Conservation (phyloP, 1,140 invertebrate species). For the Trichonephila clavipes region DNA sequence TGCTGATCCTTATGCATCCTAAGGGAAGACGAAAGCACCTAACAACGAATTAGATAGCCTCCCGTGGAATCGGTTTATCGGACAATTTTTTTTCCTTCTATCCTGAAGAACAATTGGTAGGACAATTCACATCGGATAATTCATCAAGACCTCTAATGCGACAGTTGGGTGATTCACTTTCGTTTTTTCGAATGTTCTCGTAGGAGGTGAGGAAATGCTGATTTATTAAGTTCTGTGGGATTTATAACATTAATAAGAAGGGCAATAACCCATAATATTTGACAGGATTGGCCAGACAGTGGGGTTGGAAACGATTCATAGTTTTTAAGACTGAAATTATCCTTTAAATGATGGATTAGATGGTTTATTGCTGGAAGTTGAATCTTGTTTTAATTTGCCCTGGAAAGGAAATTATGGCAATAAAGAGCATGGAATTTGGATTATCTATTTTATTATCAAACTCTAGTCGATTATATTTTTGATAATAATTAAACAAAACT, state of each 20-base stretch:
- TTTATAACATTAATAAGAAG: conserved; percentile 62
- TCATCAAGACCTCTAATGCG: conserved; percentile 67
- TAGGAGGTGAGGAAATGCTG: conserved; percentile 60
- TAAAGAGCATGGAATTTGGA: not conserved
- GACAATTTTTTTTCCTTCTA: conserved; percentile 50
- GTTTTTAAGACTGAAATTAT: conserved; percentile 3
- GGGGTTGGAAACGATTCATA: not conserved
- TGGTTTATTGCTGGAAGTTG: not conserved
- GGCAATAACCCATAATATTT: conserved; percentile 49
- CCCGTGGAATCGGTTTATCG: conserved; percentile 69
- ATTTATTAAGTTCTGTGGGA: conserved; percentile 65
- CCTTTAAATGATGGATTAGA: not conserved
- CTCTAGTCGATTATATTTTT: too few species aligned
- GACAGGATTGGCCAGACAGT: not conserved
- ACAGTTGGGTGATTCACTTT: conserved; percentile 51
- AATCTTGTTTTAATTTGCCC: not conserved
- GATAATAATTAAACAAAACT: too few species aligned
- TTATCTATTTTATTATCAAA: too few species aligned
- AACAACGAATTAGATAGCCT: conserved; percentile 71
- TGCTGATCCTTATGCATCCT: conserved; percentile 62
- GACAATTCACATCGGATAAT: conserved; percentile 59
- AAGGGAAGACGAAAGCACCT: conserved; percentile 54
- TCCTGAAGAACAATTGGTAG: conserved; percentile 45
- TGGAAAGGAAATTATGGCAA: not conserved
- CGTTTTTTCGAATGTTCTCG: conserved; percentile 24